Evolutionary conservation across 2,888 invertebrate species (phyloP).

Genomic region (Leptarthrus brevirostris): DNA sequence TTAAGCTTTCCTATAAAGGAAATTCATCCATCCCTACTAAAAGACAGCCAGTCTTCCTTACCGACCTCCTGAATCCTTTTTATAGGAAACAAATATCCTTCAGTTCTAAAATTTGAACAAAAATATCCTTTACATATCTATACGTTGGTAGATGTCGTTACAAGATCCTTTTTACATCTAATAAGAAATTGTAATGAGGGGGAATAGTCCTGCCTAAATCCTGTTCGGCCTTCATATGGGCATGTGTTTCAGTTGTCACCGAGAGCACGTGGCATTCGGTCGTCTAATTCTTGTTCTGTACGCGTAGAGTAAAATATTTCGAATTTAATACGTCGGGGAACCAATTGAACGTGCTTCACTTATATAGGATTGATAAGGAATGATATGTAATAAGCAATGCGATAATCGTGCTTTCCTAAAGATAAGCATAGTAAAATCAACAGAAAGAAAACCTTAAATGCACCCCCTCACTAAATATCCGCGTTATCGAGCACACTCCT

Average conservation of each 20-base stretch:
- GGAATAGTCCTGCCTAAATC: constrained; percentile 1
- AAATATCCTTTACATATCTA: constrained; percentile 1
- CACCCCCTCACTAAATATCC: background rate
- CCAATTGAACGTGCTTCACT: too few relatives aligned
- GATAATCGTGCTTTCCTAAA: constrained; percentile 26
- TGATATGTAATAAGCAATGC: too few relatives aligned
- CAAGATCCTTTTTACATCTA: background rate
- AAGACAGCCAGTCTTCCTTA: background rate
- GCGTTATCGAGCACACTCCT: background rate
- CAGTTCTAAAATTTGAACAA: background rate
- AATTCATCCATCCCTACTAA: background rate
- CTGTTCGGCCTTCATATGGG: background rate
- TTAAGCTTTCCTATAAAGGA: too few relatives aligned
- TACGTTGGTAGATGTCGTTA: constrained; percentile 19
- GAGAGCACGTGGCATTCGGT: constrained; percentile 26
- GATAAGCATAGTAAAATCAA: constrained; percentile 4
- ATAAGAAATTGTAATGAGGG: constrained; percentile 4
- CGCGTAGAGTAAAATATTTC: too few relatives aligned
- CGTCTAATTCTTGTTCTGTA: too few relatives aligned
- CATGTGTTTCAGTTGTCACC: constrained; percentile 6
- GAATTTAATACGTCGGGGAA: too few relatives aligned
- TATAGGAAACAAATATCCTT: background rate
- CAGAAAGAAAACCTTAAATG: background rate
- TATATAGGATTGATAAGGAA: too few relatives aligned
- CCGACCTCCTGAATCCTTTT: background rate